Evolutionary conservation across 1,140 invertebrate species (phyloP).

Genomic region (Tyrophagus putrescentiae): DNA sequence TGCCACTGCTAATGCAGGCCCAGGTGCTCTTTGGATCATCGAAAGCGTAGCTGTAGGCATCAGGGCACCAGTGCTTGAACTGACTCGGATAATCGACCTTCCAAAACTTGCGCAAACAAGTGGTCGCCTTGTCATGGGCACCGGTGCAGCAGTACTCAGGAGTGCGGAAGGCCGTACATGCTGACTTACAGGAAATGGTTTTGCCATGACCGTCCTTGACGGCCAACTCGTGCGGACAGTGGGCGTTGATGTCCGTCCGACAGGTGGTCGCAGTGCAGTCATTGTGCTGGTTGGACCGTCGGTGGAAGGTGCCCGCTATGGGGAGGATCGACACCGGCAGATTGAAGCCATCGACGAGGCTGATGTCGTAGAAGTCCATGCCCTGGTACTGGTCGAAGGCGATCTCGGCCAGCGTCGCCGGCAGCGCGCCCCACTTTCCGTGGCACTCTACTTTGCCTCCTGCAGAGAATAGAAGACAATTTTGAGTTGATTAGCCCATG

Average conservation of each 20-base stretch:
- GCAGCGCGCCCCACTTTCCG: constrained; percentile 24
- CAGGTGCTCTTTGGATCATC: constrained; percentile 35
- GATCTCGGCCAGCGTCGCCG: constrained; percentile 31
- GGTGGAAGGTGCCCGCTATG: constrained; percentile 17
- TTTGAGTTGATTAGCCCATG: too few species aligned
- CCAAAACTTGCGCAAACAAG: constrained; percentile 31
- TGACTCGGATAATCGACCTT: constrained; percentile 32
- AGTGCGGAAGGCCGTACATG: not conserved
- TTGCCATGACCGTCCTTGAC: constrained; percentile 3
- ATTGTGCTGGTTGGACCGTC: constrained; percentile 9
- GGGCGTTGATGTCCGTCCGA: constrained; percentile 31
- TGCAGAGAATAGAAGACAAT: not conserved
- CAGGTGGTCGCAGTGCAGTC: constrained; percentile 30
- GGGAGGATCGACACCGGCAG: constrained; percentile 28
- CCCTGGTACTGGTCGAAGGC: constrained; percentile 26
- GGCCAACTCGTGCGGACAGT: constrained; percentile 33
- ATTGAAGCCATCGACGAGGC: constrained; percentile 32
- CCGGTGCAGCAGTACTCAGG: not conserved
- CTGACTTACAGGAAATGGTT: constrained; percentile 11
- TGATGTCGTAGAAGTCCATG: constrained; percentile 31
- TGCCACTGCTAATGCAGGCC: too few species aligned
- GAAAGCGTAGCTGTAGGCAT: constrained; percentile 37
- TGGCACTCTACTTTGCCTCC: constrained; percentile 20
- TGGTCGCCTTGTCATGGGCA: constrained; percentile 31
- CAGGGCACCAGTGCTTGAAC: constrained; percentile 36